Base-by-base conservation (phyloP, 2,797 vertebrate genomes). In the Philypnodon macrostomus region DNA sequence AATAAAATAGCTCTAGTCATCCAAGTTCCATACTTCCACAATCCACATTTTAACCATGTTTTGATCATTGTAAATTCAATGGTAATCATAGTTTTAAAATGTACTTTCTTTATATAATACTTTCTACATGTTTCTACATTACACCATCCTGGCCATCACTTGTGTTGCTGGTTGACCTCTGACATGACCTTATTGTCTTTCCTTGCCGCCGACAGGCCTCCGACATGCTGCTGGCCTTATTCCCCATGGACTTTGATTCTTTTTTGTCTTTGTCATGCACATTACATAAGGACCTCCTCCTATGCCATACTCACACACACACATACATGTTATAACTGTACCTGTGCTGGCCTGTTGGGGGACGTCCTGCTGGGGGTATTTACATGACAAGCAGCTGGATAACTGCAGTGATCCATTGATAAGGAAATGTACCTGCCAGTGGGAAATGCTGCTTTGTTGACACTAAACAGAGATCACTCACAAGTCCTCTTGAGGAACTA, bases 361-460 rank as follows among this genome's bases (percentile, higher is more conserved):
- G 46, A 11, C 44, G 68, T 59, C 70, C 68, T 70, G 61, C 67
- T 64, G 68, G 57, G 53, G 40, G 35, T 50, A 77, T 89, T 85
- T 82, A 76, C 81, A 85, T 85, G 57, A 78, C 76, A 81, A 82
- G 55, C 47, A 62, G 69, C 65, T 50, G 39, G 44, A 54, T 39
- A 51, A 75, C 54, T 31, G 24, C 39, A 53, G 58, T 42, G 67
- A 41, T 73, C 57, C 48, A 66, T 75, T 85, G 70, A 75, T 14
- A 57, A 59, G 75, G 63, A 78, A 79, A 83, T 75, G 55, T 63
- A 53, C 41, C 67, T 14, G 50, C 68, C 62, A 67, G 39, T 16
- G 48, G 66, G 37, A 73, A 61, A 58, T 21, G 7, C 47, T 73
- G 56, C 45, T 45, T 63, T 64, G 72, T 75, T 73, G 54, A 67